Conservation (phyloP, 2,888 invertebrate species). For the Spisula subtruncata region DNA sequence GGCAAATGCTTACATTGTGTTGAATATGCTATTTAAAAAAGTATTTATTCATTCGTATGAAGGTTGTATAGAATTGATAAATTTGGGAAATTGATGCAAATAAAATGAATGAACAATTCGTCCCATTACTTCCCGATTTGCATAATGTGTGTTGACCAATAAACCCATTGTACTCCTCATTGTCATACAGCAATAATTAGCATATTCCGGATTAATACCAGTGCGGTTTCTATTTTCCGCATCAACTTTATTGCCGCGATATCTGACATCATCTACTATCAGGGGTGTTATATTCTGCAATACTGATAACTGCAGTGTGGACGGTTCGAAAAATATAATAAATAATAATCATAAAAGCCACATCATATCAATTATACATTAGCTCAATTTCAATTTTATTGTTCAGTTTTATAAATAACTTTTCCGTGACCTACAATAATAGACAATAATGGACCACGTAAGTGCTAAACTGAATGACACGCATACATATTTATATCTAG, state of each 20-base stretch:
- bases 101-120: not conserved
- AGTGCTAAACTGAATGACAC: not conserved
- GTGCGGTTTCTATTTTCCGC: not conserved
- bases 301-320: not conserved
- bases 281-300: not conserved
- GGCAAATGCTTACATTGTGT: not conserved
- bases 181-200: not conserved
- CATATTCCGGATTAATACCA: not conserved
- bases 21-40: too few species aligned
- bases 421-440: not conserved
- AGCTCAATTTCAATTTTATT: not conserved
- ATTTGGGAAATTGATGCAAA: not conserved
- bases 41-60: too few species aligned
- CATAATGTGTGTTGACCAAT: constrained; percentile 25
- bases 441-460: not conserved
- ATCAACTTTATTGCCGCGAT: not conserved
- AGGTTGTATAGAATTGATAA: not conserved
- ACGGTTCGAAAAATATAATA: not conserved
- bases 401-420: not conserved
- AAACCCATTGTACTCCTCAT: not conserved
- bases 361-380: not conserved
- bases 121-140: not conserved
- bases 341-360: not conserved
- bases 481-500: not conserved
- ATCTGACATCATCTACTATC: not conserved